Base-by-base conservation (phyloP, 2,797 vertebrate species). In the Onychomys leucogaster region DNA sequence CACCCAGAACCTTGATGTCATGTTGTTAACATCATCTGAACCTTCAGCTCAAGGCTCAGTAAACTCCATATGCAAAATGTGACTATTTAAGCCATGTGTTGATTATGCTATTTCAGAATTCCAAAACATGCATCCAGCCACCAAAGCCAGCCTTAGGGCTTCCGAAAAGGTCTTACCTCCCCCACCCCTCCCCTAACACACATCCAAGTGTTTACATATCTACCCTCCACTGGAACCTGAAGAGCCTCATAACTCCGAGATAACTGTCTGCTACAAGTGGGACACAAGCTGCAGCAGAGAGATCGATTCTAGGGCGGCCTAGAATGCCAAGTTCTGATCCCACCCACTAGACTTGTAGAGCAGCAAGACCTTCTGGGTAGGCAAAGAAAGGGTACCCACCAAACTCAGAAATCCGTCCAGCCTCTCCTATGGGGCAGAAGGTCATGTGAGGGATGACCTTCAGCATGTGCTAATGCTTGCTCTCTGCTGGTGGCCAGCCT, bases 101-200 rank as follows among this genome's bases (percentile, higher is more conserved):
- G 32, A 75, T 89, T 83, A 84, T 55, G 19, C 69, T 76, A 57
- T 83, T 95, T 91, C 41, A 89, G 89, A 95, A 91, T 41, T 84
- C 63, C 37, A 81, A 61, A 94, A 77, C 65, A 21, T 34, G 37
- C 2, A 63, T 71, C 88, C 63, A 92, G 84, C 9, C 86, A 81
- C 69, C 82, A 94, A 52, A 89, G 80, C 14, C 80, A 90, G 78
- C 55, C 76, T 76, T 10, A 8, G 88, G 88, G 37, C 52, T 61
- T 63, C 41, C 49, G 57, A 46, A 46, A 75, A 89, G 46, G 41
- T 43, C 16, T 41, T 43, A 43, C 37, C 71, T 9, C 27, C 2
- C 73, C 34, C 4, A 61, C 14, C 6, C 10, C 55, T 0, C 0
- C 1, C 52, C 25, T 13, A 55, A 6, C 17, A 65, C 6, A 49